These are phyloP conservation scores for Scaptomyza hsui DNA, from an alignment of 1,140 invertebrate genomes.

Conservation along the genomic window DNA sequence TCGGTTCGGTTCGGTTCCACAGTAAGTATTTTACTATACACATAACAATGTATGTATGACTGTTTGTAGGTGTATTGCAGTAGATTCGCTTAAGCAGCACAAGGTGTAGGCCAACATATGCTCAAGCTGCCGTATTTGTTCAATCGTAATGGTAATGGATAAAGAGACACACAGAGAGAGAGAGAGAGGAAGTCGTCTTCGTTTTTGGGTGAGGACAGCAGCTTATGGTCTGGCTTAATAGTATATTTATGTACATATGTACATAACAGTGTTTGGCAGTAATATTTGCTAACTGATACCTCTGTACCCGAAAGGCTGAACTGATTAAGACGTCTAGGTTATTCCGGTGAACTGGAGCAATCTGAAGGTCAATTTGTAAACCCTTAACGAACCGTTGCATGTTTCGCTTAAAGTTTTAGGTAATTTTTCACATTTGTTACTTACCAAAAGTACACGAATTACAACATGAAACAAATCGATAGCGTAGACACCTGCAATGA, in stretches of 20 bases:
- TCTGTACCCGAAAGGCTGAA: not conserved
- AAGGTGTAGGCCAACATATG: slow-evolving; percentile 9
- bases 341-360: not conserved
- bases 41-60: slow-evolving; percentile 5
- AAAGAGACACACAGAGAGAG: slow-evolving; percentile 3
- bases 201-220: slow-evolving; percentile 1
- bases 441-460: slow-evolving; percentile 77
- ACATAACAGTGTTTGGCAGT: not conserved
- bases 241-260: not conserved
- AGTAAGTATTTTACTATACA: slow-evolving; percentile 36
- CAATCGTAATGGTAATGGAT: not conserved
- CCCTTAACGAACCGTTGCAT: not conserved
- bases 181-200: too few species aligned
- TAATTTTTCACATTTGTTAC: slow-evolving; percentile 19
- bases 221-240: slow-evolving; percentile 3
- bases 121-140: not conserved
- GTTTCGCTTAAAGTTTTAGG: not conserved
- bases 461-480: slow-evolving; percentile 77
- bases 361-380: not conserved
- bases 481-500: slow-evolving; percentile 69
- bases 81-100: slow-evolving; percentile 14
- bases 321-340: slow-evolving; percentile 21
- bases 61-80: not conserved
- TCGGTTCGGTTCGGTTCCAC: not conserved
- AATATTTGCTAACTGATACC: not conserved